These are phyloP conservation scores for Melanophora roralis DNA, from an alignment of 2,888 invertebrate species.

Conservation along the genomic window DNA sequence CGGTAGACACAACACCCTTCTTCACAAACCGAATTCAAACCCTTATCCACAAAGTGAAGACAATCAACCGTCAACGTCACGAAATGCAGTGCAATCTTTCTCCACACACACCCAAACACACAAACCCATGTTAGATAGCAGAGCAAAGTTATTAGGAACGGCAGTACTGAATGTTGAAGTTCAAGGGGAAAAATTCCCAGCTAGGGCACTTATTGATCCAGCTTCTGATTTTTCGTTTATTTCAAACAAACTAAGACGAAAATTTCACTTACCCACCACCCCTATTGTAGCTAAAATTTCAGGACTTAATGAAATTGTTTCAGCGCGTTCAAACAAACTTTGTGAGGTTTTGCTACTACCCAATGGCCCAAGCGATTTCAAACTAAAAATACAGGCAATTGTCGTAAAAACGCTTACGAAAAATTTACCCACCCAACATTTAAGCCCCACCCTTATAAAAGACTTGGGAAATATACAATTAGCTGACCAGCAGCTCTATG, in stretches of 20 bases:
- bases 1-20: not conserved
- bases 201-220: not conserved
- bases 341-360: not conserved
- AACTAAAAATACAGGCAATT: not conserved
- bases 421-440: not conserved
- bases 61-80: no score
- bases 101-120: no score
- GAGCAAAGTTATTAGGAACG: not conserved
- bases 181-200: not conserved
- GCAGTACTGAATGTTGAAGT: not conserved
- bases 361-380: not conserved
- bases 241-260: not conserved
- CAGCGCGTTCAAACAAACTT: not conserved
- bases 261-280: not conserved
- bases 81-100: no score
- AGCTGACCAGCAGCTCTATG: not conserved
- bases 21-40: not conserved
- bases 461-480: not conserved
- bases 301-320: not conserved
- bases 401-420: slow-evolving; percentile 1
- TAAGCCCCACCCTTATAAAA: not conserved
- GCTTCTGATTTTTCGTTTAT: not conserved
- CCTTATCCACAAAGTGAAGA: not conserved
- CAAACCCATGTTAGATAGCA: not conserved
- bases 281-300: not conserved